Evolutionary conservation across 2,113 vertebrate species (phyloP).

Genomic region (Pionites leucogaster): DNA sequence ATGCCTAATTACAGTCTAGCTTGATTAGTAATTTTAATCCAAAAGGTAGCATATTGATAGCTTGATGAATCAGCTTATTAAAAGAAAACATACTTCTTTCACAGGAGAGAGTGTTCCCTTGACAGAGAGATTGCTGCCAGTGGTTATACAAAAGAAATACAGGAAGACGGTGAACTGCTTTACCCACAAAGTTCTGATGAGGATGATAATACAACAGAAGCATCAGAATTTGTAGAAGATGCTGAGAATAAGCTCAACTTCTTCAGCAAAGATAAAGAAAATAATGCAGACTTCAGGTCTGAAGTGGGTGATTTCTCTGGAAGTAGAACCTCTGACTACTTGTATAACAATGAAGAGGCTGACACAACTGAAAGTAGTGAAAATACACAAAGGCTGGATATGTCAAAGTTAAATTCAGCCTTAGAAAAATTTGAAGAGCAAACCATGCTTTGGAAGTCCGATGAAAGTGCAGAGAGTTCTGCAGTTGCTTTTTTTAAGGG

Average conservation of each 20-base stretch:
- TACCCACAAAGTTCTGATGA: constrained; percentile 77
- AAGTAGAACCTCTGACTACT: background rate
- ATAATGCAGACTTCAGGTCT: background rate
- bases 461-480: background rate
- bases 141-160: constrained; percentile 88
- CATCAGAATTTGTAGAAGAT: constrained; percentile 21
- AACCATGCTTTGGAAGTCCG: background rate
- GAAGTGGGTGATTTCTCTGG: background rate
- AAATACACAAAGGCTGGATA: constrained; percentile 37
- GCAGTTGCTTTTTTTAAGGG: background rate
- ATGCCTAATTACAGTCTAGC: background rate
- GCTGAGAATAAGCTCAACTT: background rate
- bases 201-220: background rate
- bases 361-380: background rate
- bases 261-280: background rate
- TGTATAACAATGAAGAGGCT: background rate
- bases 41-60: background rate
- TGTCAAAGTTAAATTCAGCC: constrained; percentile 76
- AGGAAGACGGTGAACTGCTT: constrained; percentile 82
- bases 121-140: constrained; percentile 92
- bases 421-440: constrained; percentile 78
- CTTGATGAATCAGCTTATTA: background rate
- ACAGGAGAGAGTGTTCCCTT: constrained; percentile 83
- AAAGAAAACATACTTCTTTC: background rate
- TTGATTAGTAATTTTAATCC: background rate